Conservation (phyloP, 2,888 invertebrate genomes). For the Chalcis sispes region DNA sequence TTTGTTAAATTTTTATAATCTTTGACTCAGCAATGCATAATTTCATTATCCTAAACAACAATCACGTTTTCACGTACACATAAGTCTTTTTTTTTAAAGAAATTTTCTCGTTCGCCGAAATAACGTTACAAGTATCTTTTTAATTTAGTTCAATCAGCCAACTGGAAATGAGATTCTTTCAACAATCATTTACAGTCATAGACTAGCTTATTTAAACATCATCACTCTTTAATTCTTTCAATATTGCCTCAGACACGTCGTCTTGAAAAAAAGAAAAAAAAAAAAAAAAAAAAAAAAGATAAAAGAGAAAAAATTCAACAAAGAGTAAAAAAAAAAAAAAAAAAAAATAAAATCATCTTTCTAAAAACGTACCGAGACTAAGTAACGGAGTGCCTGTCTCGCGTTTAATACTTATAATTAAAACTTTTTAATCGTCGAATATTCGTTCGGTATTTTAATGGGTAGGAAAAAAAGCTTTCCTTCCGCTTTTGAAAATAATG, state of each 20-base stretch:
- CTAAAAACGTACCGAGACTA: constrained; percentile 17
- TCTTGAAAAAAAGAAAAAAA: not conserved
- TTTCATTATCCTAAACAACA: too few relatives aligned
- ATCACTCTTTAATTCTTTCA: not conserved
- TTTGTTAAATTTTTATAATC: too few relatives aligned
- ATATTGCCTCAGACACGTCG: constrained; percentile 10
- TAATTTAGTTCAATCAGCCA: constrained; percentile 4
- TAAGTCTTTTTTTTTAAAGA: too few relatives aligned
- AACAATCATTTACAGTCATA: constrained; percentile 36
- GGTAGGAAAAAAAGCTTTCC: constrained; percentile 18
- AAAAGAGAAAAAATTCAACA: not conserved
- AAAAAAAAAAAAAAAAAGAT: constrained; percentile 1
- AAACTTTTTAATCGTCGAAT: constrained; percentile 11
- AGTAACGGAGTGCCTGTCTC: constrained; percentile 36
- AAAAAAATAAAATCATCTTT: constrained; percentile 2
- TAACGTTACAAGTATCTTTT: not conserved
- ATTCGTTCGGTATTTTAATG: constrained; percentile 16
- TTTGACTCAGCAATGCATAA: too few relatives aligned
- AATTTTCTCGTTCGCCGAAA: too few relatives aligned
- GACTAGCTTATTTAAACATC: constrained; percentile 30
- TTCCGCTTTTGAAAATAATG: constrained; percentile 5
- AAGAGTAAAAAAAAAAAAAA: not conserved
- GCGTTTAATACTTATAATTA: constrained; percentile 7
- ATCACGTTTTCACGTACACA: too few relatives aligned
- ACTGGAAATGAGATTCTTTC: constrained; percentile 9